Evolutionary conservation across 2,888 invertebrate species (phyloP), one percentile per base, ranked within the genome.

Genomic region (Lithophane leautieri): DNA sequence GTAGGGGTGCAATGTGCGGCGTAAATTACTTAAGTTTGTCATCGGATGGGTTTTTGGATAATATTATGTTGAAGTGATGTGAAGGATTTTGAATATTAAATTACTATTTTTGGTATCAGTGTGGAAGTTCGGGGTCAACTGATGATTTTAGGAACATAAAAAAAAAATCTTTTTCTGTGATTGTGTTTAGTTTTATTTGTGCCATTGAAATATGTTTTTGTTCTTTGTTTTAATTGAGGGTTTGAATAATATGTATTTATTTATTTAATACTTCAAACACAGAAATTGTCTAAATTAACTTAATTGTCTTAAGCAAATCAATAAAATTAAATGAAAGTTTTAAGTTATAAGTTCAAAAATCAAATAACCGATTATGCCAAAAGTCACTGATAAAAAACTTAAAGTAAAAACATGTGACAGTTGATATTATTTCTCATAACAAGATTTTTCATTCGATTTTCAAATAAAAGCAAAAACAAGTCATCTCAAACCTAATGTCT

Each of bases 11-110:
- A 74, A 58, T 79, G 68, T 78, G 52, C 60, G 82, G 56, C 75
- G 68, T 73, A 78, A 82, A 86, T 88, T 63, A 78, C 73, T 42
- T 11, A 40, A 8, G 86, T 86, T 84, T 84, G 68, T 88, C 80
- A 80, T 69, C 7, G 47, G 70, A 73, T 83, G 22, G 19, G 34
- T 62, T 61, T 54, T 78, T 60, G 52, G 60, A 54, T 47, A 40
- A 54, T 47, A 40, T 42, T 47, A 40, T 42, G 60, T 82, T 25
- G 1, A n/a, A 52, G 42, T 58, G 42, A 34, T 40, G 34, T 44
- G 22, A 22, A 14, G 34, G 44, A 44, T 68, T 76, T 47, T 34
- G 25, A 47, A 47, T 25, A 65, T 54, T 8, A 65, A 0, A 11
- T 47, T 72, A 19, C n/a, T 73, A 8, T 60, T 56, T 73, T 44